A percentile compares a stretch with the other conserved stretches of the same genome.
Conservation (phyloP, 2,888 invertebrate genomes). For the Synanthedon andrenaeformis region DNA sequence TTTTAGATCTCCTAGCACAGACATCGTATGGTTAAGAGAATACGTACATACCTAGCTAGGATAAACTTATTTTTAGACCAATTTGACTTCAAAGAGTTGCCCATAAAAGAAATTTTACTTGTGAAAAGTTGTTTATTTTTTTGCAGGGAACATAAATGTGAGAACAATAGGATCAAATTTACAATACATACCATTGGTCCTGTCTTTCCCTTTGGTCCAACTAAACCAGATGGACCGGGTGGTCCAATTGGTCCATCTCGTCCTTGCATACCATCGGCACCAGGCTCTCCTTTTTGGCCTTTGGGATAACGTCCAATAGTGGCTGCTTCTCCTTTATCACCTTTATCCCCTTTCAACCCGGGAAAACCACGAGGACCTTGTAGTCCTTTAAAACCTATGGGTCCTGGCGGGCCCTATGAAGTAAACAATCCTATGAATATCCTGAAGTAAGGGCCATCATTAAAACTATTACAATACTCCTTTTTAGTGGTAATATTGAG, state of each 20-base stretch:
- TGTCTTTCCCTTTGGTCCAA: conserved; percentile 72
- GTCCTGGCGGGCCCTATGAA: conserved; percentile 79
- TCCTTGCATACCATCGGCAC: conserved; percentile 79
- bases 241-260: conserved; percentile 74
- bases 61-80: no score
- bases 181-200: conserved; percentile 67
- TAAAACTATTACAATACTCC: background rate
- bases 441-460: no score
- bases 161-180: no score
- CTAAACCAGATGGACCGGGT: conserved; percentile 69
- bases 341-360: conserved; percentile 75
- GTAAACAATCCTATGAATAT: conserved; percentile 3
- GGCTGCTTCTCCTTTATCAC: conserved; percentile 86
- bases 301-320: conserved; percentile 77
- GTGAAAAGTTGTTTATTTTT: no score
- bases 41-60: no score
- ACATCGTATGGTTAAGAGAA: no score
- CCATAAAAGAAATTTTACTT: no score
- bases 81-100: no score
- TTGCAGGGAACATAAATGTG: no score
- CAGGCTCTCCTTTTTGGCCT: conserved; percentile 90
- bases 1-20: no score
- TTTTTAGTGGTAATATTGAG: no score
- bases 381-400: conserved; percentile 75
- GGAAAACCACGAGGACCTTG: conserved; percentile 82